phyloP scores from a whole-genome alignment of 2,113 vertebrate species.

The Chionodraco myersi region DNA sequence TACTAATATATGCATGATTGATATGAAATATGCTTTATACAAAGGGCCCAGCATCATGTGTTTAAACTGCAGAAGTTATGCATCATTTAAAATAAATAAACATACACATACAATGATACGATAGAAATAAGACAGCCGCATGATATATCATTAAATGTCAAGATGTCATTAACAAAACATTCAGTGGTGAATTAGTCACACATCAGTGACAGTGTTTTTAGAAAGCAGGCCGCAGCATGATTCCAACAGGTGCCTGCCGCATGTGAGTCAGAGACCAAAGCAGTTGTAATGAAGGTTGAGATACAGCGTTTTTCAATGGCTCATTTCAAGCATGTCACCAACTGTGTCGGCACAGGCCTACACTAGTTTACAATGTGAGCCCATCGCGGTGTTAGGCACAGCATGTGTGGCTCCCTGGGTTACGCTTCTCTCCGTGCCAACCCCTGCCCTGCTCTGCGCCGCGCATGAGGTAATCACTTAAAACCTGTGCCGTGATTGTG shows the following conservation, averaged over 20 bases:
- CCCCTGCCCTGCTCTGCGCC: constrained; percentile 28
- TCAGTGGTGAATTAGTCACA: constrained; percentile 11
- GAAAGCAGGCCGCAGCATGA: constrained; percentile 31
- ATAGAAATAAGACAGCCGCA: neutral
- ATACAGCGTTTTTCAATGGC: constrained; percentile 62
- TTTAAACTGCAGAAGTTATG: neutral
- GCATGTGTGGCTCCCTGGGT: constrained; percentile 58
- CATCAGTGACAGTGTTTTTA: constrained; percentile 25
- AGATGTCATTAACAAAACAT: neutral
- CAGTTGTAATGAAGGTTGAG: constrained; percentile 44
- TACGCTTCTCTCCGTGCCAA: constrained; percentile 48
- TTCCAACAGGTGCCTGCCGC: constrained; percentile 52
- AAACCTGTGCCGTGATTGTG: constrained; percentile 55
- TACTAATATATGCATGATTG: neutral
- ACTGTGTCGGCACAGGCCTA: constrained; percentile 62
- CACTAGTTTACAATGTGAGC: constrained; percentile 47
- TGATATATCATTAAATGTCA: constrained; percentile 1
- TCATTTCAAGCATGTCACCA: constrained; percentile 70
- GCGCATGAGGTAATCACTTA: constrained; percentile 39
- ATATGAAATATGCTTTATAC: neutral
- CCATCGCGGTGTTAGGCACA: constrained; percentile 52
- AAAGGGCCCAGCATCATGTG: neutral
- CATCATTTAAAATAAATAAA: neutral
- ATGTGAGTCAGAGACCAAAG: constrained; percentile 60
- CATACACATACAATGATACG: neutral